phyloP scores from a whole-genome alignment of 2,113 vertebrate genomes.

The Entelurus aequoreus region DNA sequence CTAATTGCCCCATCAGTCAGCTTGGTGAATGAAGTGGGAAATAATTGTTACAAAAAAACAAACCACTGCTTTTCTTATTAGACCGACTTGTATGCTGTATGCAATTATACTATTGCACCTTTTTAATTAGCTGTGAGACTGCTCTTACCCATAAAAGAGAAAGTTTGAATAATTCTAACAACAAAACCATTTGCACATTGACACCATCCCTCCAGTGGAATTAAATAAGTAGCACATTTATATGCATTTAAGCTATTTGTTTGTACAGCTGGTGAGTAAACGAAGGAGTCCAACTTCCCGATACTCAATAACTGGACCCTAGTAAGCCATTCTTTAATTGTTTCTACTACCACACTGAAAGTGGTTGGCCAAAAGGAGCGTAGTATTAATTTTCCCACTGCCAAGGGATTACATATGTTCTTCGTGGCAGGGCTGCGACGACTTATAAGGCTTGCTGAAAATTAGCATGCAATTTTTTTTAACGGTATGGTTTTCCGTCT shows the following conservation, averaged over 20 bases:
- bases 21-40: background rate
- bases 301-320: conserved; percentile 58
- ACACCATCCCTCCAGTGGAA: conserved; percentile 39
- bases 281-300: conserved; percentile 36
- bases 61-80: background rate
- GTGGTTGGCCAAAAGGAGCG: conserved; percentile 47
- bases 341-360: conserved; percentile 48
- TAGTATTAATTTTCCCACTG: conserved; percentile 57
- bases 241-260: conserved; percentile 17
- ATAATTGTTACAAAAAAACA: background rate
- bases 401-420: conserved; percentile 57
- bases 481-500: conserved; percentile 58
- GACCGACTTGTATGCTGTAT: background rate
- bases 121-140: conserved; percentile 36
- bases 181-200: conserved; percentile 18
- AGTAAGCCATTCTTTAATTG: conserved; percentile 55
- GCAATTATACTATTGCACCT: background rate
- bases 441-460: conserved; percentile 68
- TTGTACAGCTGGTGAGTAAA: conserved; percentile 25
- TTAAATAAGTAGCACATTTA: conserved; percentile 32
- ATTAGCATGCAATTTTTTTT: conserved; percentile 71
- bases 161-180: conserved; percentile 37
- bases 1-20: no score
- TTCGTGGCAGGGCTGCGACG: conserved; percentile 51
- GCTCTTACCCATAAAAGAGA: conserved; percentile 23